Conservation (phyloP, 2,888 invertebrate species). For the Mylabris sibirica region DNA sequence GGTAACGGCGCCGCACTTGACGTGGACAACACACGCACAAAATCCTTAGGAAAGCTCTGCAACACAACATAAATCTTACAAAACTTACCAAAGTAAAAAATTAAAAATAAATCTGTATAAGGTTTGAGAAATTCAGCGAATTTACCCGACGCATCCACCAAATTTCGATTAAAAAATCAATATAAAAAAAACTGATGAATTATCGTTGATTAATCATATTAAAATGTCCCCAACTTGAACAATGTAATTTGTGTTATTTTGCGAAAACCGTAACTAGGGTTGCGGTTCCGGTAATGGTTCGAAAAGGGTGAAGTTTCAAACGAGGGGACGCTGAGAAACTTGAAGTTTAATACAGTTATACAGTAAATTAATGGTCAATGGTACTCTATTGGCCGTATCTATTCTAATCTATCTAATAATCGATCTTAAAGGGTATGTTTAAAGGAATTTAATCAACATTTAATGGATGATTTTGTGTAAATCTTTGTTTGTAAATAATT, state of each 20-base stretch:
- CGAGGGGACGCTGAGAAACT: not conserved
- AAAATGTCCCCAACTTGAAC: not conserved
- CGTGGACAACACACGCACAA: constrained; percentile 89
- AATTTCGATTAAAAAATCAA: not conserved
- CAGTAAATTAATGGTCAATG: not conserved
- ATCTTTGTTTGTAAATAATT: too few relatives aligned
- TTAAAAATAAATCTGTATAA: not conserved
- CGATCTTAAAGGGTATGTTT: not conserved
- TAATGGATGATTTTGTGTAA: not conserved
- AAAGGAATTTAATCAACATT: not conserved
- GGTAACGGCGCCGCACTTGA: constrained; percentile 80
- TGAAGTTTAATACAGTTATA: not conserved
- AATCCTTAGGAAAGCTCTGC: constrained; percentile 91
- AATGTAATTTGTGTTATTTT: not conserved
- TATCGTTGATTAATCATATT: not conserved
- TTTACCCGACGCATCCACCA: not conserved
- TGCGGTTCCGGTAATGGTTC: not conserved
- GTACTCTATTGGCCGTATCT: not conserved
- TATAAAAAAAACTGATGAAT: not conserved
- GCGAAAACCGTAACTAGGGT: not conserved
- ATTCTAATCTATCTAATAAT: not conserved
- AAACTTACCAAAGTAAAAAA: constrained; percentile 9
- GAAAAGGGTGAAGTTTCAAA: not conserved
- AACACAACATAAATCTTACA: constrained; percentile 52
- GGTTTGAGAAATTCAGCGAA: too few relatives aligned